These are phyloP conservation scores for Ephestia elutella DNA, from an alignment of 1,140 invertebrate genomes.

Conservation along the genomic window DNA sequence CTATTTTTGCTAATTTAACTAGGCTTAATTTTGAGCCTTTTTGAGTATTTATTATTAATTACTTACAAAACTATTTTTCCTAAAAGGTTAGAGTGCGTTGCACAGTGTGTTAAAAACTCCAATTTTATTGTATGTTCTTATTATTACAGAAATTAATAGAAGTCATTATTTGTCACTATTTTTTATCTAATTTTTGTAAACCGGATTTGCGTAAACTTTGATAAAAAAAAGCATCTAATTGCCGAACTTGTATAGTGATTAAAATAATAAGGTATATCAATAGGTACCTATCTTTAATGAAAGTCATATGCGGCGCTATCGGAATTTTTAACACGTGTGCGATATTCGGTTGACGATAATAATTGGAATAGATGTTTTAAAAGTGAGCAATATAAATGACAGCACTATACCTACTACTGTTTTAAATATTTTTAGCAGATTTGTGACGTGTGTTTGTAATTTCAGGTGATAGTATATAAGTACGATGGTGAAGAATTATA, in stretches of 20 bases:
- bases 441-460: not conserved
- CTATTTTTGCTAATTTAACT: not conserved
- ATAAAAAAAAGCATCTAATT: too few species aligned
- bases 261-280: too few species aligned
- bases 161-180: too few species aligned
- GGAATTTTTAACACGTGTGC: too few species aligned
- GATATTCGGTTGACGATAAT: not conserved
- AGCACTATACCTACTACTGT: not conserved
- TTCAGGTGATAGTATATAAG: not conserved
- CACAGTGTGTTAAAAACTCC: too few species aligned
- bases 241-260: too few species aligned
- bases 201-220: too few species aligned
- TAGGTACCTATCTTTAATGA: too few species aligned
- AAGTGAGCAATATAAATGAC: constrained; percentile 1
- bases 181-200: too few species aligned
- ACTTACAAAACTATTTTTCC: constrained; percentile 1
- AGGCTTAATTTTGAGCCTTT: constrained; percentile 6
- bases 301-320: too few species aligned
- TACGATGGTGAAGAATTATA: not conserved
- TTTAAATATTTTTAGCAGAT: not conserved
- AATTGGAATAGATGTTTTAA: not conserved
- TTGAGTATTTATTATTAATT: constrained; percentile 3
- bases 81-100: not conserved
- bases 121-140: too few species aligned
- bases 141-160: too few species aligned